Base-by-base conservation (phyloP, 2,797 vertebrate species). In the Gorsachius magnificus region DNA sequence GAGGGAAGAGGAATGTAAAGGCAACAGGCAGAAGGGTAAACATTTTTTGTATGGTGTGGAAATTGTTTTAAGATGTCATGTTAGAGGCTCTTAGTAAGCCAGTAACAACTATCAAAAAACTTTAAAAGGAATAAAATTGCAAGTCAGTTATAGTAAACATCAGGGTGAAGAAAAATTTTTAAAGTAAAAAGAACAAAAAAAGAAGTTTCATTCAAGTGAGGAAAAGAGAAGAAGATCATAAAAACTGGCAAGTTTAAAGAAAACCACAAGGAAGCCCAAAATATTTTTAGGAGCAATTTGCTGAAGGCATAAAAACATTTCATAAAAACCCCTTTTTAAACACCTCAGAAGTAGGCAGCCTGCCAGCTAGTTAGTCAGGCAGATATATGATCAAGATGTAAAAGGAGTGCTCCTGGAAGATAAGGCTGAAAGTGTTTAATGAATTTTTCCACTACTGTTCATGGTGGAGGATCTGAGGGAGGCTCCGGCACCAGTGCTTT, bases 371-470 rank as follows among this genome's bases (percentile, higher is more conserved):
- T 95, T 96, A 95, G 84, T 92, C 68, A 94, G 69, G 64, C 84
- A 93, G 81, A 94, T 93, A 93, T 64, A 94, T 58, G 83, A 96
- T 95, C 93, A 91, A 96, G 89, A 96, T 89, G 80, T 91, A 91
- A 91, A 93, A 97, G 36, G 80, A 96, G 80, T 89, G 95, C 69
- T 90, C 31, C 50, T 26, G 66, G 61, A 95, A 93, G 92, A 96
- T 95, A 96, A 88, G 76, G 70, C 10, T 82, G 69, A 94, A 92
- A 93, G 93, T 21, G 16, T 84, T 91, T 93, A 92, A 94, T 85
- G 68, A 95, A 64, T 92, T 96, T 96, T 96, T 95, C 70, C 81
- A 89, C 63, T 90, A 3, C 74, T 74, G 31, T 68, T 95, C 83
- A 92, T 87, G 75, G 90, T 93, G 70, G 51, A 90, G 60, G 70